Evolutionary conservation across 92 coral and sea anemone genomes (phyloP), one percentile per base, ranked within the genome.

Genomic region (Phenganax marumi): DNA sequence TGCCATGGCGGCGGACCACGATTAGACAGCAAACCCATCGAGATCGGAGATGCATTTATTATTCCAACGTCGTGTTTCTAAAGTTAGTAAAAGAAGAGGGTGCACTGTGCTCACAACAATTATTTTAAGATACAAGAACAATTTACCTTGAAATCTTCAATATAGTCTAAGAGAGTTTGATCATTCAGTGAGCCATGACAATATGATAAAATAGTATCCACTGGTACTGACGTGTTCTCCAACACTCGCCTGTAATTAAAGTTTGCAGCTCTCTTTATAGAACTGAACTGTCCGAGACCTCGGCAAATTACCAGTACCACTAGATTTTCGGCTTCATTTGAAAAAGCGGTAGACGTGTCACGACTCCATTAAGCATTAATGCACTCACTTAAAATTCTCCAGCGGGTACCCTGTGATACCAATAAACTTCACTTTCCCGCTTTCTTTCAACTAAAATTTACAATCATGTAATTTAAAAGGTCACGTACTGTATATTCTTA

Each of bases 1-100:
- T 95, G 98, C 98, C 98, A 95, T 10, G 86, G 19, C 43, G 98
- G 98, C 18, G 98, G 98, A 3, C 98, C 98, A 63, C 97, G 91
- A 39, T 86, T 87, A 2, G 97, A 90, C 61, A 95, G 77, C 75
- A 95, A 89, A 48, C 98, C 98, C 98, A 95, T 95, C 23, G 98
- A 95, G 75, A 95, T 86, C 33, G 98, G 98, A 19, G 98, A 92
- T 48, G 97, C 98, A 87, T 95, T 95, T 52, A 95, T 90, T 49
- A 95, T 89, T 26, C 98, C 98, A 48, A 95, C 87, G 63, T 95
- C 98, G 84, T 56, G 85, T 68, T 90, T 91, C 98, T 93, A 10
- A n/a, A n/a, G n/a, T n/a, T n/a, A n/a, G n/a, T 50, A 57, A 68
- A 52, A 25, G 25, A 8, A 52, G 4, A 24, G n/a, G 17, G 12